A percentile compares a stretch with the other conserved stretches of the same genome.
Conservation (phyloP, 2,113 vertebrate species). For the Herpetotheres cachinnans region DNA sequence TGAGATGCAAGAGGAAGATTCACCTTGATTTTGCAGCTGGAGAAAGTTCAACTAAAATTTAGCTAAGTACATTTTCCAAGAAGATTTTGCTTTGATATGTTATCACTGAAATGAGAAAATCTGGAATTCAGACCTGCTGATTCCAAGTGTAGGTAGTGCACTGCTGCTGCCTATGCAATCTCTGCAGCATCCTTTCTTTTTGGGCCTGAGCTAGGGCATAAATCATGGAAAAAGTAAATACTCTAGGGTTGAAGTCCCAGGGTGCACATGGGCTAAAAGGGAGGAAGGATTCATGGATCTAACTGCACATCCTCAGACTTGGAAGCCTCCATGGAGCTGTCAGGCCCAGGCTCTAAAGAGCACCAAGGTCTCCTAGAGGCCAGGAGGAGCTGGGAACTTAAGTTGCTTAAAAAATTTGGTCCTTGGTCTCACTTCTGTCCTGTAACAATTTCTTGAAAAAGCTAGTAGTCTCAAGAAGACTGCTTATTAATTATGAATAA, state of each 20-base stretch:
- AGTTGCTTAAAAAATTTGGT: background rate
- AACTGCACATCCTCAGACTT: background rate
- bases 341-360: background rate
- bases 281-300: background rate
- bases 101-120: background rate
- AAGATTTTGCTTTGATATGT: background rate
- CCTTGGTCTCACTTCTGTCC: background rate
- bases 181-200: background rate
- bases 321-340: background rate
- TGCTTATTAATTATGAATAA: background rate
- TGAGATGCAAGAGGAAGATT: background rate
- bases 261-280: background rate
- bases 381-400: background rate
- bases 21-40: background rate
- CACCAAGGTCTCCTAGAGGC: background rate
- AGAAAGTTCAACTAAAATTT: background rate
- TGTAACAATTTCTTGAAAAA: background rate
- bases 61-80: background rate
- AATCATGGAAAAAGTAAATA: background rate
- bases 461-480: background rate
- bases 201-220: background rate
- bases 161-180: background rate
- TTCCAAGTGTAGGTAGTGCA: rapidly evolving
- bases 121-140: background rate
- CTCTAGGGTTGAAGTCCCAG: background rate